Base-by-base conservation (phyloP, 1,140 invertebrate genomes). In the Heliothis virescens region DNA sequence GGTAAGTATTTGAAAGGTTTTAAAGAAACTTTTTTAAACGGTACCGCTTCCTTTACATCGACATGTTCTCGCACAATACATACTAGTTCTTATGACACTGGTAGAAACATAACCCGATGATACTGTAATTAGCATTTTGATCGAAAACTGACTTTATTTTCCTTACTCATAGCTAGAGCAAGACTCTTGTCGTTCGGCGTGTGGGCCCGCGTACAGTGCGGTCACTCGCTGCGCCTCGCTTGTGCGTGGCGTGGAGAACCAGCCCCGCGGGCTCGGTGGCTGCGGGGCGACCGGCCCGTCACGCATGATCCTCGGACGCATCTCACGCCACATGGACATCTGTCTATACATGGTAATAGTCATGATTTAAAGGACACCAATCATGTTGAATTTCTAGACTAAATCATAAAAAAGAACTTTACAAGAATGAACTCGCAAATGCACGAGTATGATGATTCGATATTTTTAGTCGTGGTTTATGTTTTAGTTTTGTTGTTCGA, bases 131-230 rank as follows among this genome's bases (percentile, higher is more conserved):
- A 34, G 3, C 34, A 34, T 3, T 3, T 41, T 41, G 3, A 34
- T 34, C 34, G 3, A 34, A 34, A 34, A 34, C 34, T 34, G 34
- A 5, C 3, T 12, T 0, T 26, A 1, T 72, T 29, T 41, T 65
- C 47, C 3, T 4, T 18, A 9, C 5, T 1, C 34, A 50, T 48
- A 97, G 97, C 96, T 41, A 96, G 97, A 73, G 97, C 97, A 1
- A 95, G 95, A 90, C 97, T 96, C 60, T 96, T 96, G 11, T 98
- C 96, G 47, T 97, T 96, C 95, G 98, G 98, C 50, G 96, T 97
- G 86, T 86, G 96, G 83, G 92, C 96, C 10, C 94, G 95, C 57
- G 96, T 96, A 67, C 95, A 96, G 9, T 96, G 96, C 53, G 96
- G 97, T 57, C 96, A 95, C 0, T 94, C 95, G 2, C 93, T 97